Conservation (phyloP, 2,888 invertebrate genomes). For the Chrysomela aeneicollis region DNA sequence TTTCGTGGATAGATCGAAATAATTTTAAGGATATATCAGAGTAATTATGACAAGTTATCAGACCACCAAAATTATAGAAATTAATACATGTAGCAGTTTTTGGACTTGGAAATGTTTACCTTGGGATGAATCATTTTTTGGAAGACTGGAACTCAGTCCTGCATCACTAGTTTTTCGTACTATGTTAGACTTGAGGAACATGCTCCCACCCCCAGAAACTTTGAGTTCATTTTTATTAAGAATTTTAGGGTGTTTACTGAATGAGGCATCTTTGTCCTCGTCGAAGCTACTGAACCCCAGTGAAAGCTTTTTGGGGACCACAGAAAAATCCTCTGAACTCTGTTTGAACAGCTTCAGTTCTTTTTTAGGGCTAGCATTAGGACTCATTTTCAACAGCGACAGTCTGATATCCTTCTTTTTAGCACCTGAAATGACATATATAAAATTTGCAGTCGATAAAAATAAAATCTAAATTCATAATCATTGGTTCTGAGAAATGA, state of each 20-base stretch:
- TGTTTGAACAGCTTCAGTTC: conserved; percentile 55
- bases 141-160: conserved; percentile 25
- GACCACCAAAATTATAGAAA: no score
- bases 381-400: conserved; percentile 54
- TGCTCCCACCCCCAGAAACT: conserved; percentile 67
- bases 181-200: conserved; percentile 69
- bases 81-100: no score
- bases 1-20: no score
- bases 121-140: conserved; percentile 28
- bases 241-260: conserved; percentile 58
- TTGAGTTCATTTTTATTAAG: conserved; percentile 56
- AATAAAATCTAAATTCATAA: no score
- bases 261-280: conserved; percentile 50
- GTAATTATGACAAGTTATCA: no score
- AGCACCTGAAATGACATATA: conserved; percentile 41
- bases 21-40: no score
- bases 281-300: conserved; percentile 57
- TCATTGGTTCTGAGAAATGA: no score
- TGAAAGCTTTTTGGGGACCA: conserved; percentile 51
- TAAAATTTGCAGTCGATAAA: no score
- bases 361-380: conserved; percentile 50
- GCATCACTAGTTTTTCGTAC: conserved; percentile 49
- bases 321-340: conserved; percentile 56
- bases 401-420: conserved; percentile 63
- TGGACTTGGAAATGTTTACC: no score